These are phyloP conservation scores for Hylia prasina DNA, from an alignment of 2,113 vertebrate genomes.

Conservation along the genomic window DNA sequence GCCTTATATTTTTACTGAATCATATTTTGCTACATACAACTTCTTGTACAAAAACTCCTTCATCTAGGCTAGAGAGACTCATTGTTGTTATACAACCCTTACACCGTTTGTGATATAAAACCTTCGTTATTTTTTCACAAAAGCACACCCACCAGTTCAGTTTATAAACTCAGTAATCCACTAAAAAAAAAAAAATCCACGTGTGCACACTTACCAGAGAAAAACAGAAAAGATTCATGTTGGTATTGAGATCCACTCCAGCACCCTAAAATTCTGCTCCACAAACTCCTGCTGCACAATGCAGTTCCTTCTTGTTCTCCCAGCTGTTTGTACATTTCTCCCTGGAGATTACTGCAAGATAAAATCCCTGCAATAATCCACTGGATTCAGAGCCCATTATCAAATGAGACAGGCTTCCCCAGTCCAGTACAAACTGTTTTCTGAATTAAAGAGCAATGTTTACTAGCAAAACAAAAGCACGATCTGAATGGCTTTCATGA, in stretches of 20 bases:
- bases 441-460: conserved; percentile 62
- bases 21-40: not conserved
- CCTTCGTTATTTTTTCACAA: not conserved
- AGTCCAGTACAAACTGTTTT: conserved; percentile 60
- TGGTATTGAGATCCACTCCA: not conserved
- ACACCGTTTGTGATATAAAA: not conserved
- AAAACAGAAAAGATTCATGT: conserved; percentile 96
- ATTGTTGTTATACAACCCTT: not conserved
- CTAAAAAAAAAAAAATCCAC: not conserved
- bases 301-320: conserved; percentile 55
- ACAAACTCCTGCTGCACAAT: not conserved
- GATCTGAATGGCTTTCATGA: not conserved
- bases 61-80: not conserved
- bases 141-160: not conserved
- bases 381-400: conserved; percentile 82
- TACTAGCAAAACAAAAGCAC: conserved; percentile 32
- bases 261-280: conserved; percentile 33
- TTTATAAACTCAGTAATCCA: not conserved
- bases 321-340: conserved; percentile 75
- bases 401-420: conserved; percentile 74
- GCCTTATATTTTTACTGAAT: not conserved
- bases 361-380: conserved; percentile 92
- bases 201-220: conserved; percentile 82
- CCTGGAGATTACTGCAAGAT: conserved; percentile 79
- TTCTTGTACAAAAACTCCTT: not conserved